A percentile compares a stretch with the other conserved stretches of the same genome.
These are phyloP conservation scores for Harpegnathos saltator DNA, from an alignment of 1,140 invertebrate genomes.

Conservation along the genomic window DNA sequence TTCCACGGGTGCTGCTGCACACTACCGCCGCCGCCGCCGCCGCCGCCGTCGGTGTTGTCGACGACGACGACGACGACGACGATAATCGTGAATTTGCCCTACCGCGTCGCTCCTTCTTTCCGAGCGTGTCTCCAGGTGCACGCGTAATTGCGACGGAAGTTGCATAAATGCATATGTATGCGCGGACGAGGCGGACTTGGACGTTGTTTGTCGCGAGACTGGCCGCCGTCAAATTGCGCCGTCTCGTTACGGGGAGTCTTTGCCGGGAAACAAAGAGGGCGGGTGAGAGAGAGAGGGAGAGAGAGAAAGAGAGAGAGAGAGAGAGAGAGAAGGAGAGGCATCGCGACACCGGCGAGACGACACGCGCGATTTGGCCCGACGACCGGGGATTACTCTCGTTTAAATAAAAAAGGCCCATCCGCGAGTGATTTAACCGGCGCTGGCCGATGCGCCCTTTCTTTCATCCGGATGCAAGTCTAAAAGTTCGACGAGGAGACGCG, in stretches of 20 bases:
- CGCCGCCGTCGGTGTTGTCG: neutral
- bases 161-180: neutral
- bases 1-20: conserved; percentile 66
- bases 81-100: conserved; percentile 61
- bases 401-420: conserved; percentile 56
- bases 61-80: conserved; percentile 5
- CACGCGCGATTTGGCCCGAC: conserved; percentile 19
- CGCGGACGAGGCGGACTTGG: neutral
- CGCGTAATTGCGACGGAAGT: conserved; percentile 27
- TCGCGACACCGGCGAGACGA: neutral
- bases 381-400: conserved; percentile 62
- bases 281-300: too few relatives aligned
- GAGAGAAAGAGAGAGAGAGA: too few relatives aligned
- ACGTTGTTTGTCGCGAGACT: neutral
- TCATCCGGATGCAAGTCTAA: conserved; percentile 76
- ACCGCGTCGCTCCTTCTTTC: conserved; percentile 53
- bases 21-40: conserved; percentile 1
- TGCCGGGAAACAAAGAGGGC: too few relatives aligned
- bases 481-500: conserved; percentile 78
- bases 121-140: conserved; percentile 61
- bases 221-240: neutral
- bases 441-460: conserved; percentile 65
- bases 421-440: conserved; percentile 51
- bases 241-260: too few relatives aligned
- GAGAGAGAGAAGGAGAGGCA: too few relatives aligned